These are phyloP conservation scores for Plebejus anna DNA, from an alignment of 2,888 invertebrate genomes.

Conservation along the genomic window DNA sequence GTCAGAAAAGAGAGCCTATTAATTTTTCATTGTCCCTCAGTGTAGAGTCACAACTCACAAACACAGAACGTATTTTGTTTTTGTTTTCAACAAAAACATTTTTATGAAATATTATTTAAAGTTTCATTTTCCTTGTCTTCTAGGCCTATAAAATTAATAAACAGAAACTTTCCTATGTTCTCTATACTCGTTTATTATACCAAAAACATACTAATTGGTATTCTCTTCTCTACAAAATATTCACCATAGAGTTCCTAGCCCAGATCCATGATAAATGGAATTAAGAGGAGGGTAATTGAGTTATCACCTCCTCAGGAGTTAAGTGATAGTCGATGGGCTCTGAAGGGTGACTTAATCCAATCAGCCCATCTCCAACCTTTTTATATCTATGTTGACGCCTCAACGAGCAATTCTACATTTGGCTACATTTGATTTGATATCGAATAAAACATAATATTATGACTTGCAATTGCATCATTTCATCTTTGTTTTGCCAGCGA, in stretches of 20 bases:
- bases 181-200: background rate
- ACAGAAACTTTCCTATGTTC: background rate
- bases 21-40: conserved; percentile 25
- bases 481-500: conserved; percentile 1
- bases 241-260: background rate
- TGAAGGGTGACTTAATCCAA: background rate
- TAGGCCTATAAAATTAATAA: background rate
- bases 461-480: background rate
- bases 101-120: background rate
- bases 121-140: background rate
- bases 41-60: conserved; percentile 10
- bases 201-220: no score
- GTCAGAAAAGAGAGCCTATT: conserved; percentile 24
- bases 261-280: background rate
- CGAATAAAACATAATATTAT: background rate
- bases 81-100: background rate
- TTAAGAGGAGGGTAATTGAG: background rate
- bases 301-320: background rate
- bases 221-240: background rate
- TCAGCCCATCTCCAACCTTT: background rate
- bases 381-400: background rate
- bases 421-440: background rate
- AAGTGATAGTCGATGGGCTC: background rate
- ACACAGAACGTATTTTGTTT: conserved; percentile 14
- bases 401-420: background rate